Conservation (phyloP, 2,888 invertebrate species). For the Tetanocera ferruginea region DNA sequence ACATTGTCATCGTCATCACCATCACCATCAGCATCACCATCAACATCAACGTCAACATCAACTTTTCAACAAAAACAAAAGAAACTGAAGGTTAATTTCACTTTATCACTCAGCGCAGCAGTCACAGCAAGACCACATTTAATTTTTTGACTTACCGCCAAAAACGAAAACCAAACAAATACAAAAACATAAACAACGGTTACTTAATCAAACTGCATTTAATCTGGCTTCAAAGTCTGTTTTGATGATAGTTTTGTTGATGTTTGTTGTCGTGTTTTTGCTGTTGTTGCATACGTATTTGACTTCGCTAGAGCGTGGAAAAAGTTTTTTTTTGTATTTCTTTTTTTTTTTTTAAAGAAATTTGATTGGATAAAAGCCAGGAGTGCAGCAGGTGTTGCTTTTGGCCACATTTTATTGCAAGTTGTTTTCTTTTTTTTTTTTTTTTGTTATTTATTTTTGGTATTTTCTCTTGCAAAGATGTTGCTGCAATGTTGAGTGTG, state of each 20-base stretch:
- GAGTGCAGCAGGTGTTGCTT: slow-evolving; percentile 9
- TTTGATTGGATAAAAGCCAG: neutral
- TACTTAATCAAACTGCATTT: slow-evolving; percentile 3
- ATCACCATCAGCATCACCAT: too few relatives aligned
- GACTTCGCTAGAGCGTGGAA: neutral
- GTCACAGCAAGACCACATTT: neutral
- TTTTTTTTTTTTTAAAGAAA: neutral
- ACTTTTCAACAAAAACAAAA: neutral
- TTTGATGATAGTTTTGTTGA: neutral
- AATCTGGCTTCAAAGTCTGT: neutral
- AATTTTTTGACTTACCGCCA: neutral
- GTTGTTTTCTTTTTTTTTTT: neutral
- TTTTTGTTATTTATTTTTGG: neutral
- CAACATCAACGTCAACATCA: too few relatives aligned
- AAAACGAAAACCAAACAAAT: neutral
- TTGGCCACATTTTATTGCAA: slow-evolving; percentile 1
- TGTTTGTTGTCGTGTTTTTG: neutral
- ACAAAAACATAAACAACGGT: neutral
- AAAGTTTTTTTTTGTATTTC: neutral
- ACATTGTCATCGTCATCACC: too few relatives aligned
- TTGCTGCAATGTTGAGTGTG: too few relatives aligned
- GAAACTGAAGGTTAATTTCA: neutral
- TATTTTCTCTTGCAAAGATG: neutral
- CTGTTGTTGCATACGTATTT: neutral
- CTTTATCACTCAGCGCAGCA: neutral